Conservation (phyloP, 2,113 vertebrate species). For the Erinaceus europaeus region DNA sequence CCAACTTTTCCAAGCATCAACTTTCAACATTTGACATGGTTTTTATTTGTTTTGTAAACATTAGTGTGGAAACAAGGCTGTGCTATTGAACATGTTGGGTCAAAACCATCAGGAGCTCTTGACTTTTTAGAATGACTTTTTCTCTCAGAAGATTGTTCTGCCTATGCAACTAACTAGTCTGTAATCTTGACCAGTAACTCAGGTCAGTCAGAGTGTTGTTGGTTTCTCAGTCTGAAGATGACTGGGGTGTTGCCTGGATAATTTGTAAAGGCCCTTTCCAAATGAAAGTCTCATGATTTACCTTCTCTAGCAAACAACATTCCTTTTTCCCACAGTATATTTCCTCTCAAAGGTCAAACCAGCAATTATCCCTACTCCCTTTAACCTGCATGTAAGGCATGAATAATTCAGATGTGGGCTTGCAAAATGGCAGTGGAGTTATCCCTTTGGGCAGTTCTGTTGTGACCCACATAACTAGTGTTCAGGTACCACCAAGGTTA, state of each 20-base stretch:
- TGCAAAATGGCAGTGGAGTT: neutral
- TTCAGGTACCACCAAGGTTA: neutral
- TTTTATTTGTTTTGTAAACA: neutral
- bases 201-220: neutral
- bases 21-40: neutral
- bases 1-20: too few relatives aligned
- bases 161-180: neutral
- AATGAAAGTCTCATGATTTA: neutral
- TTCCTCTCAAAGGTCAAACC: neutral
- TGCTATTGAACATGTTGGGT: neutral
- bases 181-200: neutral
- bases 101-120: neutral
- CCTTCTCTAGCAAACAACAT: neutral
- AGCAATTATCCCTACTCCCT: neutral
- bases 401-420: slow-evolving; percentile 35
- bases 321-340: neutral
- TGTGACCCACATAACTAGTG: neutral
- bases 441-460: neutral
- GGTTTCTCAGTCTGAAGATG: neutral
- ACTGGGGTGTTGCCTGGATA: neutral
- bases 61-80: neutral
- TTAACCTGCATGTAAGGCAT: neutral
- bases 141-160: neutral
- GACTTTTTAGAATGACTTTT: neutral
- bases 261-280: neutral